Percentiles rank a stretch among this genome's conserved stretches.
Conservation (phyloP, 2,113 vertebrate genomes). For the Vulpes lagopus region DNA sequence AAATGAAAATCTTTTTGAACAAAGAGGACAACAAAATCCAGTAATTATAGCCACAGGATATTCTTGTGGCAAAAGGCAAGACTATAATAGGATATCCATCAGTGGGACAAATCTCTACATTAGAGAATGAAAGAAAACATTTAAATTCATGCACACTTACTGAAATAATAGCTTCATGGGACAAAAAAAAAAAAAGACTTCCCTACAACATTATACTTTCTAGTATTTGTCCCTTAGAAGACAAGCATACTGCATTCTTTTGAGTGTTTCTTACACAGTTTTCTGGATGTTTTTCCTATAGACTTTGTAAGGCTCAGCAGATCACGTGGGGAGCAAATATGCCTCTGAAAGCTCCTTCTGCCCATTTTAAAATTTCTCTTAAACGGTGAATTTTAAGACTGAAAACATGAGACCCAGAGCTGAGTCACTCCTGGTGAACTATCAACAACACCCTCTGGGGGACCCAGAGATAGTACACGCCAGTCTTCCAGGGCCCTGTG, state of each 20-base stretch:
- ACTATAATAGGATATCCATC: not conserved
- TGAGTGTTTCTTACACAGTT: slow-evolving; percentile 7
- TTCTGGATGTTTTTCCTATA: not conserved
- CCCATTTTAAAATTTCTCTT: not conserved
- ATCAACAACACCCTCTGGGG: not conserved
- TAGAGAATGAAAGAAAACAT: slow-evolving; percentile 18
- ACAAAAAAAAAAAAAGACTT: not conserved
- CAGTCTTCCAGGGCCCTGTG: not conserved
- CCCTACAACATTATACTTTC: not conserved
- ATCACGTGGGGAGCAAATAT: not conserved
- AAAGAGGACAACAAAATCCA: slow-evolving; percentile 58
- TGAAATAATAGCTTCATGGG: not conserved
- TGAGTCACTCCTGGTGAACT: not conserved
- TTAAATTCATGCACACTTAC: slow-evolving; percentile 16
- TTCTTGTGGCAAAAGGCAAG: slow-evolving; percentile 37
- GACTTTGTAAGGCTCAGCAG: not conserved
- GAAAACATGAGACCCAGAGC: not conserved
- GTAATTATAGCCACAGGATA: slow-evolving; percentile 6
- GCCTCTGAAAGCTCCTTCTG: not conserved
- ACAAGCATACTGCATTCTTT: not conserved
- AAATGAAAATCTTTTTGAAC: slow-evolving; percentile 46
- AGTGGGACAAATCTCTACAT: not conserved
- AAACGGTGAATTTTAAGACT: not conserved
- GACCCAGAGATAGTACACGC: not conserved
- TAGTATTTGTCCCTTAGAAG: not conserved